Base-by-base conservation (phyloP, 2,888 invertebrate genomes). In the Brenthis hecate region DNA sequence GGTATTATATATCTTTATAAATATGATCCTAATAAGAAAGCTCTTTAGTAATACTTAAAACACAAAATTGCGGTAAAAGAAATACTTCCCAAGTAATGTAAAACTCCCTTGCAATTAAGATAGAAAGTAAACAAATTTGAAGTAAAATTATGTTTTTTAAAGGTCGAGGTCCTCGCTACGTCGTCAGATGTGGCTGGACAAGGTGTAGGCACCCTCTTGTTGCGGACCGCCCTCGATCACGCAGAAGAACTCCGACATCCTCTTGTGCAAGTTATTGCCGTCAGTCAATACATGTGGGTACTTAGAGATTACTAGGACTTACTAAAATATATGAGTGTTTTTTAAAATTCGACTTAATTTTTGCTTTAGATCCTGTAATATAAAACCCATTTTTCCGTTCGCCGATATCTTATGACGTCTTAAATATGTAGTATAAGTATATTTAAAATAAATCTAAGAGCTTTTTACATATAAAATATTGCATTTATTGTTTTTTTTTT, bases 81-180 rank as follows among this genome's bases (percentile, higher is more conserved):
- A 43, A 43, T 43, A 43, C 36, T 43, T 43, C 1, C 11, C 8
- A 43, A 43, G 2, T 43, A 11, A 43, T 11, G 8, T 2, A 43
- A 43, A 43, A 43, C 11, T 43, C 8, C 1, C 36, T 43, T 11
- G 36, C 1, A 43, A 11, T 11, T 0, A 8, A 11, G 36, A 11
- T 36, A 11, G 1, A 43, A 43, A 2, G 36, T 43, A 11, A 43
- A 11, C 36, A 43, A 43, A 43, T 11, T 43, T 43, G 0, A 11
- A 43, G 36, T 11, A 2, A 8, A 11, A 43, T 13, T 60, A 2
- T 5, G 51, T 16, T 19, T 50, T 61, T 14, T 19, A 6, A 73
- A 94, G 94, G 84, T 94, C 56, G 86, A 91, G 70, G 83, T 93
- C 19, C 68, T 94, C n/a, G 88, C 91, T 16, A 92, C 94, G 0